phyloP scores from a whole-genome alignment of 2,797 vertebrate species.

The Pelobates cultripes region DNA sequence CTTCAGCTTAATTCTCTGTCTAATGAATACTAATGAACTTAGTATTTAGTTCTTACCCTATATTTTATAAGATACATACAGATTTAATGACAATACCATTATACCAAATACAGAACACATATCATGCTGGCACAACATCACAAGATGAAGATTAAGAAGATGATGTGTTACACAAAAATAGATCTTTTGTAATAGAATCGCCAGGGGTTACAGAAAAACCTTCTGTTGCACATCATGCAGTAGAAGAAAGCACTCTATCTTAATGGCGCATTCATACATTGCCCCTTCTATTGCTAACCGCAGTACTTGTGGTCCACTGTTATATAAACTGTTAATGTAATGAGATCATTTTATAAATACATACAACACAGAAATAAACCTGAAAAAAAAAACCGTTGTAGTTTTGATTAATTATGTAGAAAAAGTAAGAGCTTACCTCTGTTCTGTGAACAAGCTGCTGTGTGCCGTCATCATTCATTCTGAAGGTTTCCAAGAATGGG shows the following conservation, averaged over 20 bases:
- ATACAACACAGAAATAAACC: neutral
- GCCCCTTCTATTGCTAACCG: too few relatives aligned
- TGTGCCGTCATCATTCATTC: constrained; percentile 94
- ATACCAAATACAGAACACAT: too few relatives aligned
- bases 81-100: neutral
- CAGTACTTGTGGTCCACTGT: too few relatives aligned
- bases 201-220: neutral
- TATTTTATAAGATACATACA: neutral
- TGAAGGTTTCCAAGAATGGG: constrained; percentile 97
- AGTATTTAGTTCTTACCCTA: neutral
- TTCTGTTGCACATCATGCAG: neutral
- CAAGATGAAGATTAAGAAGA: too few relatives aligned
- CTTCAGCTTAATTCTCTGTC: too few relatives aligned
- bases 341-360: neutral
- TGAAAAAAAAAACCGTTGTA: neutral
- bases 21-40: constrained; percentile 7
- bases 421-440: constrained; percentile 77
- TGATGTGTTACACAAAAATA: neutral
- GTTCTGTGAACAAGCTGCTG: constrained; percentile 97
- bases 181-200: neutral
- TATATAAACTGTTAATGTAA: too few relatives aligned
- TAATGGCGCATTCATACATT: too few relatives aligned
- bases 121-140: too few relatives aligned
- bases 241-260: too few relatives aligned
- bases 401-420: neutral